Base-by-base conservation (phyloP, 1,140 invertebrate species). In the Fopius arisanus region DNA sequence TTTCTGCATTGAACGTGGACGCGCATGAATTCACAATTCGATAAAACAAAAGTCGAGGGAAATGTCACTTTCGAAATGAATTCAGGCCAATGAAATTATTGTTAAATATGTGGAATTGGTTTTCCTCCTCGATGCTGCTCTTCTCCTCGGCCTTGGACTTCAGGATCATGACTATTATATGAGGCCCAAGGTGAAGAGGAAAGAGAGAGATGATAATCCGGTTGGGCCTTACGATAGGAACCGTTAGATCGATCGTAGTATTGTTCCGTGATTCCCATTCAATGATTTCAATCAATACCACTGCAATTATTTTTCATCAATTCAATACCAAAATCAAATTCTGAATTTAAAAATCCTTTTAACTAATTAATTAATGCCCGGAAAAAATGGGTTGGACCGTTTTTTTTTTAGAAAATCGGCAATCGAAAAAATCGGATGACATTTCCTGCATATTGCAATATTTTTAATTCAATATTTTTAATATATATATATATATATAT, bases 211-310 rank as follows among this genome's bases (percentile, higher is more conserved):
- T 73, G 70, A 62, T 28, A 16, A 68, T 59, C n/a, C 23, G 16
- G 51, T 26, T 26, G 16, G 12, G 14, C 29, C 76, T 72, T 80
- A 79, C 78, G 41, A 75, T 63, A 78, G 78, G 67, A 76, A 81
- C 78, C 77, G 80, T 82, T 82, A 83, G 71, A 67, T 63, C 6
- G 26, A 71, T 66, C 54, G 71, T 74, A 70, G 68, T 54, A 67
- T 73, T 41, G 54, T 67, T 40, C 66, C 29, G 65, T 67, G 72
- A 79, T 77, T 77, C 74, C 67, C 70, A 77, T 77, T 77, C 74
- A 76, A 43, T 26, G 21, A 41, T 10, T 29, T 14, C 10, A 29
- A 5, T 33, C 40, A n/a, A 48, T 48, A 48, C 16, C 40, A 21
- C 3, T 63, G n/a, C n/a, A n/a, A 62, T 71, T 7, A 0, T 5